phyloP scores from a whole-genome alignment of 2,797 vertebrate genomes.

The Sebastes goodei region DNA sequence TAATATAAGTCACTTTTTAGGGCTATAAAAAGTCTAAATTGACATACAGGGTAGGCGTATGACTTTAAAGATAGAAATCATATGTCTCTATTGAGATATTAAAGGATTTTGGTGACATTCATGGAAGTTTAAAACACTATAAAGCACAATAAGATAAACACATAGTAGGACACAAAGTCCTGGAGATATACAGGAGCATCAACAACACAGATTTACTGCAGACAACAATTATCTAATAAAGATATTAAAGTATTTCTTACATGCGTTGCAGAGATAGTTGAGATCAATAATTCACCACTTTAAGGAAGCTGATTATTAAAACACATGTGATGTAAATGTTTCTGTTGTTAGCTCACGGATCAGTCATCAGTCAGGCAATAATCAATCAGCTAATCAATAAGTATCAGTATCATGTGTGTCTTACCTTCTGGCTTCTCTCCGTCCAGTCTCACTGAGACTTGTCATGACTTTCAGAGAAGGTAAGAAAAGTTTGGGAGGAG shows the following conservation, averaged over 20 bases:
- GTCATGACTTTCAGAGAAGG: slow-evolving; percentile 62
- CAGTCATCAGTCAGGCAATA: background rate
- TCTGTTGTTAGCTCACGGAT: background rate
- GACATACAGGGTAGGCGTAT: background rate
- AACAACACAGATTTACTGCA: background rate
- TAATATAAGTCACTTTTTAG: background rate
- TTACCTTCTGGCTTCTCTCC: slow-evolving; percentile 67
- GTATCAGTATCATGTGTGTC: background rate
- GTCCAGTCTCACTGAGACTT: slow-evolving; percentile 52
- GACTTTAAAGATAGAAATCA: background rate
- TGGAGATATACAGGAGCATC: background rate
- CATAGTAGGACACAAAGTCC: background rate
- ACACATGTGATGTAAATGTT: background rate
- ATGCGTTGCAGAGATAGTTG: background rate
- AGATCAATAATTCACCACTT: background rate
- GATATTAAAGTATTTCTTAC: background rate
- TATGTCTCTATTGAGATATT: background rate
- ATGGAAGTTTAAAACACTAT: background rate
- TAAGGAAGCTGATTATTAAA: background rate
- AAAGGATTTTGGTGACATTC: background rate
- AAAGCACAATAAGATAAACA: background rate
- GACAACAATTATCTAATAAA: background rate
- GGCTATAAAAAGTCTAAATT: background rate
- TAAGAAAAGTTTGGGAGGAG: slow-evolving; percentile 70
- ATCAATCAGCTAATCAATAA: slow-evolving; percentile 29